Base-by-base conservation (phyloP, 1,140 invertebrate genomes). In the Ectropis grisescens region DNA sequence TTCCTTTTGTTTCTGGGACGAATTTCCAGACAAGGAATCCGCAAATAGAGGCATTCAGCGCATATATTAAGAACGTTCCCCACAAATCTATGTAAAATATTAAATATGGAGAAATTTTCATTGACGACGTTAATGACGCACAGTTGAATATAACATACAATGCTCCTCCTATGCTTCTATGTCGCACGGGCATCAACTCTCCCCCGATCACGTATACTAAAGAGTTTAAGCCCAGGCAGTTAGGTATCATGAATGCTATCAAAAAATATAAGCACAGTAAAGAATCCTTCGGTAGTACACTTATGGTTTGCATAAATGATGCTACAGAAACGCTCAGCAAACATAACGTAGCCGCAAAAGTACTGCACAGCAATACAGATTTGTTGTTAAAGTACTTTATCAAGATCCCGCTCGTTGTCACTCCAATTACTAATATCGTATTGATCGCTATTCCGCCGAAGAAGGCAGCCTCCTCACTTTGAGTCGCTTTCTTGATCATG, bases 111-210 rank as follows among this genome's bases (percentile, higher is more conserved):
- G 36, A 33, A 1, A 28, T 22, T 13, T 43, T 43, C 5, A 43
- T 25, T 4, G 30, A 37, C 0, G 31, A 33, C 8, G 35, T 11
- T 25, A 36, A 35, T 4, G 33, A 11, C 1, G 27, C 3, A 11
- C 41, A 33, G 2, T 11, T 29, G 11, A 24, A 29, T 7, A 43
- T 22, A 1, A 43, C 19, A 16, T 33, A 43, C 11, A 43, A 24
- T 29, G 30, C 27, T 0, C 41, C 41, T 1, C 34, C 34, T 6
- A 43, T 5, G 0, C 35, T 29, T 33, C 41, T 37, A 19, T 43
- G 31, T 22, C 37, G 37, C 1, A 43, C 34, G 1, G 41, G 41
- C 34, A 43, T 43, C 22, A 43, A 22, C 16, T 37, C 41, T n/a
- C 16, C 28, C 7, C 34, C 8, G 13, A 37, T 25, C 9, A 14